Conservation (phyloP, 64 coral and sea anemone species). For the Catalaphyllia jardinei region DNA sequence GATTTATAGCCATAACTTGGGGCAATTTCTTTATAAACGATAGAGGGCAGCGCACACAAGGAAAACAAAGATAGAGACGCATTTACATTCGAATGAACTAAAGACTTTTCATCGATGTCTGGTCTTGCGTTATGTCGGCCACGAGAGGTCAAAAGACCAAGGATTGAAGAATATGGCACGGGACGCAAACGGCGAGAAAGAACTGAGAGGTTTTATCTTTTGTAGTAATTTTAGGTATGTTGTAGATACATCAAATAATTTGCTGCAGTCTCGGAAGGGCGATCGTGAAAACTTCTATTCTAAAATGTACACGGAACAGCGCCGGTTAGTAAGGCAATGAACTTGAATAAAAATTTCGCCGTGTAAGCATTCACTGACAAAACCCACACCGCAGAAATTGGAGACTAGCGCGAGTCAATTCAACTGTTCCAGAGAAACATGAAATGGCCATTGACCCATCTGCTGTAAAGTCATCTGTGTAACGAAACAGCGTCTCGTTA, state of each 20-base stretch:
- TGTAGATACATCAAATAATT: background rate
- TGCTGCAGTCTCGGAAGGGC: background rate
- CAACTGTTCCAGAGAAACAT: background rate
- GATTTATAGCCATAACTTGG: background rate
- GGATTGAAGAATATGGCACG: slow-evolving; percentile 7
- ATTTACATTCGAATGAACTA: background rate
- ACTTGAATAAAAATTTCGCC: background rate
- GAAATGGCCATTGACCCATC: background rate
- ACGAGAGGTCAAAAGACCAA: slow-evolving; percentile 32
- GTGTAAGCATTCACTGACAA: background rate
- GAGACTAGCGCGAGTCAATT: background rate
- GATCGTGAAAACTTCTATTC: background rate
- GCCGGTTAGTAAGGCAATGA: background rate
- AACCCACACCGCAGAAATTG: background rate
- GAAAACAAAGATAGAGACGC: background rate
- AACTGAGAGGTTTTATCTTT: background rate
- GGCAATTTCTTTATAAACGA: background rate
- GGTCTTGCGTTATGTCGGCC: slow-evolving; percentile 28
- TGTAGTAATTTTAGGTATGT: slow-evolving; percentile 23
- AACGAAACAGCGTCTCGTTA: background rate
- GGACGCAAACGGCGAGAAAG: background rate
- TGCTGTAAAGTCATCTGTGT: background rate
- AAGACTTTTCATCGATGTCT: background rate
- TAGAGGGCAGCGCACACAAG: background rate
- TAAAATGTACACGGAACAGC: background rate